Base-by-base conservation (phyloP, 2,888 invertebrate genomes). In the Arctia plantaginis region DNA sequence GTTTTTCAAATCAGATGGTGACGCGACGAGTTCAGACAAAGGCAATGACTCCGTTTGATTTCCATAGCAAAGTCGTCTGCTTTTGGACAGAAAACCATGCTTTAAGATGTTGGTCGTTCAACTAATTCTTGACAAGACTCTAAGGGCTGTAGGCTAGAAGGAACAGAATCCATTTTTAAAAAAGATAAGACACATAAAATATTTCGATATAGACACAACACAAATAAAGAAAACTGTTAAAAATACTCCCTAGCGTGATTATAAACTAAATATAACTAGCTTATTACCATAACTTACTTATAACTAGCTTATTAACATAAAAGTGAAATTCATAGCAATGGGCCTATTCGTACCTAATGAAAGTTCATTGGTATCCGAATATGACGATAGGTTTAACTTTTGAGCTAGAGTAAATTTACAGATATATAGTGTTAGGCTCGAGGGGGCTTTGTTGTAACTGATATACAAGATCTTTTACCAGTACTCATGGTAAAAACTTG, bases 201-300 rank as follows among this genome's bases (percentile, higher is more conserved):
- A 51, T 51, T 51, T 4, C 23, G 23, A 8, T 23, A 51, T 8
- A 15, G 15, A 15, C 27, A 6, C 69, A 75, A 77, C n/a, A 69
- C n/a, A 69, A 70, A 74, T 62, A 51, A 30, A 73, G 66, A 77
- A 76, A 73, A 81, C 75, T 75, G 69, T 67, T 66, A 73, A 71
- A 80, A 74, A 78, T 72, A 69, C 62, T 71, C 33, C 41, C 27
- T 64, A 39, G 70, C 66, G 72, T 76, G 73, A 80, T 81, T 80
- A 77, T 66, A 77, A 64, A 66, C 35, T 67, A 75, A 79, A 47
- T 76, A 69, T 62, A 64, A 59, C 66, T 73, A 72, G 65, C 33
- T 72, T 66, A 39, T 27, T 69, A n/a, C 65, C n/a, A n/a, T n/a
- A n/a, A n/a, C n/a, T n/a, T n/a, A n/a, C n/a, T n/a, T 76, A 69